Conservation (phyloP, 2,888 invertebrate genomes). For the Leucozona laternaria region DNA sequence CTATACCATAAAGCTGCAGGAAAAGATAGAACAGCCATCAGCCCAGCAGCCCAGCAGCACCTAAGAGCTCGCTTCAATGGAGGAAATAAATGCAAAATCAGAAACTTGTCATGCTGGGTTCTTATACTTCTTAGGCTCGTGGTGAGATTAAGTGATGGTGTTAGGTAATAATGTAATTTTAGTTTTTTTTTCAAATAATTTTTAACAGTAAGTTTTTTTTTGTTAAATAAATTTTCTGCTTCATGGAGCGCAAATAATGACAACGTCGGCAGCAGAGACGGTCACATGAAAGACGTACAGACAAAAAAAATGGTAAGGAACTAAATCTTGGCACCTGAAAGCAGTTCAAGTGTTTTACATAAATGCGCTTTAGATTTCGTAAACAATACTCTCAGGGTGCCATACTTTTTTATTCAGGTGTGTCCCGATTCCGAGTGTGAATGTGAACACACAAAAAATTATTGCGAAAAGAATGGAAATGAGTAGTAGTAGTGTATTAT, state of each 20-base stretch:
- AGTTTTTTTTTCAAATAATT: slow-evolving; percentile 33
- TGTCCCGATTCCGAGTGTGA: slow-evolving; percentile 1
- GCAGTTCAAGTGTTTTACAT: slow-evolving; percentile 55
- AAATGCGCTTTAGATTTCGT: slow-evolving; percentile 36
- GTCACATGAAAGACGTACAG: slow-evolving; percentile 32
- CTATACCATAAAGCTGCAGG: background rate
- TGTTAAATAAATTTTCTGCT: slow-evolving; percentile 50
- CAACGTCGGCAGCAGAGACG: slow-evolving; percentile 37
- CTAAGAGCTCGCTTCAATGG: slow-evolving; percentile 32
- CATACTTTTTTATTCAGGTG: slow-evolving; percentile 11
- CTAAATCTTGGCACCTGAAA: slow-evolving; percentile 43
- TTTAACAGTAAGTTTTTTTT: slow-evolving; percentile 25
- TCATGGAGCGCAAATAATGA: slow-evolving; percentile 53
- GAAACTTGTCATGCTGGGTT: slow-evolving; percentile 55
- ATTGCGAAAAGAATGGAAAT: slow-evolving; percentile 25
- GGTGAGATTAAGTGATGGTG: slow-evolving; percentile 52
- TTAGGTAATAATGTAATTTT: slow-evolving; percentile 56
- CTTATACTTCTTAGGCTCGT: slow-evolving; percentile 38
- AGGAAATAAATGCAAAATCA: slow-evolving; percentile 47
- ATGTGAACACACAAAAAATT: slow-evolving; percentile 23
- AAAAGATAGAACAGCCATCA: background rate
- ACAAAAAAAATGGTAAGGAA: slow-evolving; percentile 18
- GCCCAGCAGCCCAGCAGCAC: background rate
- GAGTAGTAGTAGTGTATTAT: slow-evolving; percentile 14
- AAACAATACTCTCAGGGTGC: slow-evolving; percentile 31